A percentile compares a stretch with the other conserved stretches of the same genome.
Evolutionary conservation across 2,113 vertebrate genomes (phyloP).

Genomic region (Hydrochoerus hydrochaeris): DNA sequence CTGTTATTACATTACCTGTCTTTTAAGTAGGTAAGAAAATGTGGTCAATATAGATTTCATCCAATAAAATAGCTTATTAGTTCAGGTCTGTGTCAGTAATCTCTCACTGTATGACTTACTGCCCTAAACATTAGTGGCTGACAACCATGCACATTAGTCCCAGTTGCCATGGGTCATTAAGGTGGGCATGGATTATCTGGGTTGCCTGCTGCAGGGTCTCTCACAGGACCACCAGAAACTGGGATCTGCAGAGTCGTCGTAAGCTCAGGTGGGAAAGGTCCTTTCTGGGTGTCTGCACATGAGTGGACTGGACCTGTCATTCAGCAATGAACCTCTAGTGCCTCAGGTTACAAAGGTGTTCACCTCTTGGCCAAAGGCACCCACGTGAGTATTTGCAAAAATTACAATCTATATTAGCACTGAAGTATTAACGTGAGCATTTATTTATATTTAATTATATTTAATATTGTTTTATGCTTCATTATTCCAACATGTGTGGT

Average conservation of each 20-base stretch:
- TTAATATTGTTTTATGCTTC: neutral
- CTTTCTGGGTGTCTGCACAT: fast-evolving
- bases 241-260: neutral
- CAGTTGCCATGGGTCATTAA: neutral
- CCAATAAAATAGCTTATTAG: neutral
- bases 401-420: neutral
- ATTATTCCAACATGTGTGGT: neutral
- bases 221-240: neutral
- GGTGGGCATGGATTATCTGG: neutral
- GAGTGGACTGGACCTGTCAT: neutral
- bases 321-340: neutral
- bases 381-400: neutral
- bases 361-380: neutral
- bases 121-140: neutral
- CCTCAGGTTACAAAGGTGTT: neutral
- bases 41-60: neutral
- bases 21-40: neutral
- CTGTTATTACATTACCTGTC: neutral
- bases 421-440: neutral
- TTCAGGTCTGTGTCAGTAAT: neutral
- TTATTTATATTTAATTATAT: neutral
- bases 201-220: too few relatives aligned
- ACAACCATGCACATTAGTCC: neutral
- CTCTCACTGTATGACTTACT: neutral
- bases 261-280: neutral